Percentiles rank a stretch among this genome's conserved stretches.
Conservation (phyloP, 2,888 invertebrate genomes). For the Galerucella pusilla region DNA sequence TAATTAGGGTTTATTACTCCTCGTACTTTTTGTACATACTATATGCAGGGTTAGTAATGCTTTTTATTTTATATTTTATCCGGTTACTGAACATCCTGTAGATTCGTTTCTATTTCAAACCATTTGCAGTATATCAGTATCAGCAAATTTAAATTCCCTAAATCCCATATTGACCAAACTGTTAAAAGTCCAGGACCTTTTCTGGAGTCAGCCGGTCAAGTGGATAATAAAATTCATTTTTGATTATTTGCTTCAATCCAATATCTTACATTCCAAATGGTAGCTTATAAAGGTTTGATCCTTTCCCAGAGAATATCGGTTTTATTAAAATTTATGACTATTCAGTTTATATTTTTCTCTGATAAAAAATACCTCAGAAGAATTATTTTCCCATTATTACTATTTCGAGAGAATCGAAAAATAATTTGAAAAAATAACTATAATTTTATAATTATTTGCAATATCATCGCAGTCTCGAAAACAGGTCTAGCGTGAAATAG, state of each 20-base stretch:
- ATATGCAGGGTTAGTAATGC: too few species aligned
- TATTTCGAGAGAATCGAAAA: background rate
- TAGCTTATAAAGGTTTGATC: constrained; percentile 34
- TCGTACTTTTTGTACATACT: too few species aligned
- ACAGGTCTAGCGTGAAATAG: constrained; percentile 4
- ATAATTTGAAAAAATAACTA: background rate
- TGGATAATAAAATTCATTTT: constrained; percentile 58
- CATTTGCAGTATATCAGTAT: constrained; percentile 62
- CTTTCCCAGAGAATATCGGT: constrained; percentile 34
- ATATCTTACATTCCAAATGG: constrained; percentile 49
- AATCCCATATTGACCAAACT: constrained; percentile 63
- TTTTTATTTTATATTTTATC: too few species aligned
- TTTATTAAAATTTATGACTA: constrained; percentile 35
- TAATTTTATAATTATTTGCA: background rate
- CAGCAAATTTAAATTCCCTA: constrained; percentile 63
- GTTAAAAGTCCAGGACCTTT: constrained; percentile 57
- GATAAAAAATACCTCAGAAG: background rate
- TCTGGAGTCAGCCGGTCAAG: constrained; percentile 55
- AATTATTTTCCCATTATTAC: background rate
- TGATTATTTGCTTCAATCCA: constrained; percentile 54
- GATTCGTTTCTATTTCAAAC: constrained; percentile 41
- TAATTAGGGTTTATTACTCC: too few species aligned
- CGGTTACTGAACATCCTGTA: too few species aligned
- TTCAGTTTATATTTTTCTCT: constrained; percentile 34
- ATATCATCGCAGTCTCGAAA: background rate